Conservation (phyloP, 2,113 vertebrate genomes). For the Cinclus mexicanus region DNA sequence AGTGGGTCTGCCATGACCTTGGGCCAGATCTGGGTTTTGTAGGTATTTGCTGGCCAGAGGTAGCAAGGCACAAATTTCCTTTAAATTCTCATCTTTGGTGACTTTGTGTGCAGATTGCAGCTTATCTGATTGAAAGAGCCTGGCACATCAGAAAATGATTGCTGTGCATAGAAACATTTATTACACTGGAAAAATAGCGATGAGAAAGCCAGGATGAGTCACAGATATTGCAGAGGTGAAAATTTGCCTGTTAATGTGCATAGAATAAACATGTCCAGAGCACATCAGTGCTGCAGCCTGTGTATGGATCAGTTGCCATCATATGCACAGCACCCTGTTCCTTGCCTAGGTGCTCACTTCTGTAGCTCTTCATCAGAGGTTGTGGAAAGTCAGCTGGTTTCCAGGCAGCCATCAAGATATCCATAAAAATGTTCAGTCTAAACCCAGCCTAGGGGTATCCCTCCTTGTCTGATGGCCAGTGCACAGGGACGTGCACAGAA, state of each 20-base stretch:
- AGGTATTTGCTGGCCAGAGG: not conserved
- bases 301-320: not conserved
- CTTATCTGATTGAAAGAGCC: not conserved
- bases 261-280: not conserved
- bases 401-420: not conserved
- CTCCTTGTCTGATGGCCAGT: not conserved
- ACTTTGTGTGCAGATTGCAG: not conserved
- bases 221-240: not conserved
- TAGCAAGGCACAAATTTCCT: not conserved
- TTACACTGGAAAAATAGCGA: not conserved
- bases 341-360: not conserved
- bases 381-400: not conserved
- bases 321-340: not conserved
- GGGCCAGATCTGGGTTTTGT: not conserved
- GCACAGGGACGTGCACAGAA: not conserved
- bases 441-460: not conserved
- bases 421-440: not conserved
- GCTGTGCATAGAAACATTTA: not conserved
- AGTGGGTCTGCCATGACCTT: not conserved
- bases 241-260: not conserved
- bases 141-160: not conserved
- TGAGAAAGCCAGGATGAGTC: not conserved
- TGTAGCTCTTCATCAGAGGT: not conserved
- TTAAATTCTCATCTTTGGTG: not conserved
- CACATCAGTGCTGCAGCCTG: not conserved